A percentile compares a stretch with the other conserved stretches of the same genome.
phyloP scores from a whole-genome alignment of 1,140 invertebrate species.

The Pemphigus obesinymphae region DNA sequence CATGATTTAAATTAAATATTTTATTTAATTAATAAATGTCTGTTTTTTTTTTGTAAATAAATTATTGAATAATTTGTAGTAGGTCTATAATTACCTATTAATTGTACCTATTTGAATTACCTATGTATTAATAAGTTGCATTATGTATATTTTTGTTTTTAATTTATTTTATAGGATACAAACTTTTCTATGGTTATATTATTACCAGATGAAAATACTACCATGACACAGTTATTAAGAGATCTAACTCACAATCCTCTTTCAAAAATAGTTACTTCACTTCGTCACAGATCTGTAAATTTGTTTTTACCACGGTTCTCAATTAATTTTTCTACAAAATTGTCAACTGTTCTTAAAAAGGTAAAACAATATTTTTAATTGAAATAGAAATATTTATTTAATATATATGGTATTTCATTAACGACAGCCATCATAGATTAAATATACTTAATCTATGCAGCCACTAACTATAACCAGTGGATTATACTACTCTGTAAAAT shows the following conservation, averaged over 20 bases:
- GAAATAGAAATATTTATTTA: no score
- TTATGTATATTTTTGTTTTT: neutral
- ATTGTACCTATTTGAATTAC: no score
- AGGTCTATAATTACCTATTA: no score
- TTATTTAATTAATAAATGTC: no score
- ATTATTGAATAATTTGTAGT: no score
- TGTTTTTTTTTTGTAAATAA: no score
- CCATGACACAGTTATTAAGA: slow-evolving; percentile 53
- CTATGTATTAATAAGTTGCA: neutral
- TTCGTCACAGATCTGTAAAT: slow-evolving; percentile 57
- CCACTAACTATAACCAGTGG: no score
- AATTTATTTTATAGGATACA: slow-evolving; percentile 55
- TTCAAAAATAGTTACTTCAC: slow-evolving; percentile 53
- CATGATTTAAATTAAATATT: no score
- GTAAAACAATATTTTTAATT: slow-evolving; percentile 50
- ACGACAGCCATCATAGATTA: no score
- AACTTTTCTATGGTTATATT: slow-evolving; percentile 65
- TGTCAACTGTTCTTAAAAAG: slow-evolving; percentile 56
- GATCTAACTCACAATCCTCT: slow-evolving; percentile 58
- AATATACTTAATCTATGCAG: no score
- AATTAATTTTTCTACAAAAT: slow-evolving; percentile 60
- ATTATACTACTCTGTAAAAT: no score
- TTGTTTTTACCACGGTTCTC: slow-evolving; percentile 68
- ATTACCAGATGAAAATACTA: slow-evolving; percentile 56
- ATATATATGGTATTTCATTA: no score